A percentile compares a stretch with the other conserved stretches of the same genome.
phyloP scores from a whole-genome alignment of 2,113 vertebrate genomes.

The Mellivora capensis region DNA sequence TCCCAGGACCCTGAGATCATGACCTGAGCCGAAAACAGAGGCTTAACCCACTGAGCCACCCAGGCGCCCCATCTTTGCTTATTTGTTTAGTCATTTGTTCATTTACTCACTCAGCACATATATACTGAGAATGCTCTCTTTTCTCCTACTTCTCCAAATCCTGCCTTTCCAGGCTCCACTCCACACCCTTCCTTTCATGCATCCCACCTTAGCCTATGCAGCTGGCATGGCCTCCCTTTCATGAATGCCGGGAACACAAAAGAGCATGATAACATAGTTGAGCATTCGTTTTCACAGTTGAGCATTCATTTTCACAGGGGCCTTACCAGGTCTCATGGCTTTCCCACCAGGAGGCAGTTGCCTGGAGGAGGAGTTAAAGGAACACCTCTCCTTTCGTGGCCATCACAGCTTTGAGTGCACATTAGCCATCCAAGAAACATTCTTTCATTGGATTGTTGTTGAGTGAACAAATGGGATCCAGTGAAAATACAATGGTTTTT shows the following conservation, averaged over 20 bases:
- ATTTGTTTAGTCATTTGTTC: neutral
- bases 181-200: neutral
- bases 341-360: neutral
- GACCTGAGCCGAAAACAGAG: too few species aligned
- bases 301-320: neutral
- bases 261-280: neutral
- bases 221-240: neutral
- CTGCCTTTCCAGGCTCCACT: neutral
- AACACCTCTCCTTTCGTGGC: neutral
- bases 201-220: neutral
- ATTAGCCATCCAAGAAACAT: neutral
- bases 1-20: too few species aligned
- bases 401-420: neutral
- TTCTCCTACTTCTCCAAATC: neutral
- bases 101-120: neutral
- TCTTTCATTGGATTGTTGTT: neutral
- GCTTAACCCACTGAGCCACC: too few species aligned
- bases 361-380: neutral
- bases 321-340: neutral
- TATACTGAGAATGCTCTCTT: neutral
- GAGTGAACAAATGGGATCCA: neutral
- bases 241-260: neutral
- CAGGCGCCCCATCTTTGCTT: neutral
- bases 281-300: neutral
- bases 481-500: conserved; percentile 6